Conservation (phyloP, 2,113 vertebrate genomes). For the Pterocles gutturalis region DNA sequence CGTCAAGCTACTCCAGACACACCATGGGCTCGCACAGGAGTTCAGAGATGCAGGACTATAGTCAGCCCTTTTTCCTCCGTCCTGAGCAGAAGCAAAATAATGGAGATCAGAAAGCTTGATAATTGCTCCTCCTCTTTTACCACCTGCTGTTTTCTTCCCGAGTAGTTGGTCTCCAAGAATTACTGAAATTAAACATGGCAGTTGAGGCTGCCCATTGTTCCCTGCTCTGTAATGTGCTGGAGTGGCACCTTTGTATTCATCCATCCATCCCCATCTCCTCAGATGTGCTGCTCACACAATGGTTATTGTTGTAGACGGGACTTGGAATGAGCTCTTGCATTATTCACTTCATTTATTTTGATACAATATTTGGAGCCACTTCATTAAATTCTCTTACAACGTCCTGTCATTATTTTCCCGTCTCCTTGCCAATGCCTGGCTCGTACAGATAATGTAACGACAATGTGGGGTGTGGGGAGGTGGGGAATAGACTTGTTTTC, state of each 20-base stretch:
- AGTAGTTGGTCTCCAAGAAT: background rate
- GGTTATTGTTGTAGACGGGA: background rate
- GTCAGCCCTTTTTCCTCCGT: fast-evolving
- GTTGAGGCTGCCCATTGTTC: background rate
- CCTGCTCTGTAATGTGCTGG: background rate
- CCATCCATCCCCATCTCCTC: background rate
- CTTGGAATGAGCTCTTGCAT: constrained; percentile 12
- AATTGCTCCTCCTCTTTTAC: background rate
- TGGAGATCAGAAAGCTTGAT: background rate
- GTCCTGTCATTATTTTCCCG: background rate
- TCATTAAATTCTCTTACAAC: constrained; percentile 57
- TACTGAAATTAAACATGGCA: background rate
- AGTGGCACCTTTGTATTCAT: background rate
- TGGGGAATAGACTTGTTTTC: background rate
- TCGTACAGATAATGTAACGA: constrained; percentile 53
- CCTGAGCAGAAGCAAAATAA: background rate
- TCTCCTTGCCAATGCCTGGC: constrained; percentile 44
- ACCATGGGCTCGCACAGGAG: fast-evolving
- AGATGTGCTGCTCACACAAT: background rate
- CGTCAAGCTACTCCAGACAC: background rate
- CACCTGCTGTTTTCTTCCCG: background rate
- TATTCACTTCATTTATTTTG: constrained; percentile 68
- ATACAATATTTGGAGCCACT: constrained; percentile 58
- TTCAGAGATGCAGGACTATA: fast-evolving
- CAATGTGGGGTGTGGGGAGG: background rate